phyloP scores from a whole-genome alignment of 1,140 invertebrate genomes.

The Drosophila kurseongensis region DNA sequence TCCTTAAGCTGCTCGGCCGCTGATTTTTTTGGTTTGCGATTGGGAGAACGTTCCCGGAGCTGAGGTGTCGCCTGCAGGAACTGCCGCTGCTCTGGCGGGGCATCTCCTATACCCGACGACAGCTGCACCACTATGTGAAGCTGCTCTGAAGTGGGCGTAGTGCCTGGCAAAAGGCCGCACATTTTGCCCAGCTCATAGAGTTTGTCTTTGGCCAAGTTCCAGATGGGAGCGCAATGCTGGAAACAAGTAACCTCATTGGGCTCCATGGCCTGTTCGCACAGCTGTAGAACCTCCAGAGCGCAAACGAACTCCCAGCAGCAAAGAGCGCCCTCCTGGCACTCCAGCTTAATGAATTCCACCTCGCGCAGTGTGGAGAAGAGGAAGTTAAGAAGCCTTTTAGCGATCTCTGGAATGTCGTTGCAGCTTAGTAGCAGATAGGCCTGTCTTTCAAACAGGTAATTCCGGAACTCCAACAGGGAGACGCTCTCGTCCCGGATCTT shows the following conservation, averaged over 20 bases:
- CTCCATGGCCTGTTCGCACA: conserved; percentile 90
- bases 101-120: conserved; percentile 94
- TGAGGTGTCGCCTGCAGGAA: conserved; percentile 75
- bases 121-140: conserved; percentile 95
- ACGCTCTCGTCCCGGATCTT: conserved; percentile 89
- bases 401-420: conserved; percentile 79
- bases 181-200: conserved; percentile 93
- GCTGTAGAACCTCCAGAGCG: conserved; percentile 94
- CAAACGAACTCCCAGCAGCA: conserved; percentile 97
- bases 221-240: conserved; percentile 94
- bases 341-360: conserved; percentile 78
- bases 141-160: conserved; percentile 93
- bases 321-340: conserved; percentile 91
- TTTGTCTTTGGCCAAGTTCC: conserved; percentile 97
- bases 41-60: conserved; percentile 76
- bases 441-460: conserved; percentile 97
- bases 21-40: conserved; percentile 84
- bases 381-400: conserved; percentile 74
- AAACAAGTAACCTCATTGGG: conserved; percentile 88
- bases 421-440: conserved; percentile 86
- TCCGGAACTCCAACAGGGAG: conserved; percentile 95
- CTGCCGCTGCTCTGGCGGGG: conserved; percentile 73
- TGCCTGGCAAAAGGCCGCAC: conserved; percentile 95
- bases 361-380: conserved; percentile 81
- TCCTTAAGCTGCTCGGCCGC: conserved; percentile 95